A percentile compares a stretch with the other conserved stretches of the same genome.
These are phyloP conservation scores for Enteromius fasciolatus DNA, from an alignment of 2,797 vertebrate genomes.

Conservation along the genomic window DNA sequence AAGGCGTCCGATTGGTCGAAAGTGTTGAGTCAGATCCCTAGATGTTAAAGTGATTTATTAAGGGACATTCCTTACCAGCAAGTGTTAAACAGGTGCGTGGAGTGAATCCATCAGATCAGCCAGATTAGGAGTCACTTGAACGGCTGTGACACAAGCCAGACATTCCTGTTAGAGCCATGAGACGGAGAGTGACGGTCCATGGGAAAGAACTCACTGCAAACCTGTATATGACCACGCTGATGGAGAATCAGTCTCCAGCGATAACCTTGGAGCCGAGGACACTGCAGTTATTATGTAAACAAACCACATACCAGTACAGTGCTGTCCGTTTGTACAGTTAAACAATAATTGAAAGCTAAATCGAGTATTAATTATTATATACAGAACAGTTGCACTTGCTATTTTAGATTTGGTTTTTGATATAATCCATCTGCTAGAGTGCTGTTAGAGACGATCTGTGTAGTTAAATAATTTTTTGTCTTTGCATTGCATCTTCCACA, in stretches of 20 bases:
- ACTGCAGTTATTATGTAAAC: constrained; percentile 28
- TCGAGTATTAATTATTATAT: background rate
- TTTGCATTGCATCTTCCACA: background rate
- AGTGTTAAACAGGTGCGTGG: constrained; percentile 25
- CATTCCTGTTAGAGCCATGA: constrained; percentile 7
- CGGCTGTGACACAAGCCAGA: constrained; percentile 4
- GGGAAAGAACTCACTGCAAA: background rate
- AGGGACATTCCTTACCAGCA: constrained; percentile 15
- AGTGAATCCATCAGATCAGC: constrained; percentile 27
- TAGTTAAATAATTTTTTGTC: background rate
- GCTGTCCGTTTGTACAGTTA: background rate
- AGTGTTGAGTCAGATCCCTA: background rate
- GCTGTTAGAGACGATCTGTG: background rate
- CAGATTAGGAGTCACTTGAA: constrained; percentile 30
- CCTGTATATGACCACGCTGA: background rate
- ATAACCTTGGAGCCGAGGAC: constrained; percentile 38
- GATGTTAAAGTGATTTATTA: constrained; percentile 38
- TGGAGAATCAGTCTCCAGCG: background rate
- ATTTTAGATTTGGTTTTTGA: background rate
- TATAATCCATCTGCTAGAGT: background rate
- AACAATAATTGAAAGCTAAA: background rate
- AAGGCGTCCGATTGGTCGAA: background rate
- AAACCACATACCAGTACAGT: constrained; percentile 7
- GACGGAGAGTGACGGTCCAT: background rate
- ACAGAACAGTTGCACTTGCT: background rate